Base-by-base conservation (phyloP, 2,888 invertebrate genomes). In the Arge pagana region DNA sequence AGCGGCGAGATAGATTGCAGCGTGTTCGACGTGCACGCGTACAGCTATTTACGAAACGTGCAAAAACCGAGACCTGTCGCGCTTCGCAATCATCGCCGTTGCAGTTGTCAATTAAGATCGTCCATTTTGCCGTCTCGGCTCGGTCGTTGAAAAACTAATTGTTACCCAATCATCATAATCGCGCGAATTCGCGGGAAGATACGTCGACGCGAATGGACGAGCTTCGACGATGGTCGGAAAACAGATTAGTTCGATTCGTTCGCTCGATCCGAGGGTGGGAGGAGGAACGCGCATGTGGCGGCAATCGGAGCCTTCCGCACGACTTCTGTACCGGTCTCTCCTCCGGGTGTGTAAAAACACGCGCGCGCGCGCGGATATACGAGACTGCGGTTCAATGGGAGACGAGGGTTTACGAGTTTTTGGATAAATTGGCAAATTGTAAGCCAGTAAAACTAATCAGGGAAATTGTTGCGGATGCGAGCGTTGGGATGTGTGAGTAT, bases 381-480 rank as follows among this genome's bases (percentile, higher is more conserved):
- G 52, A 45, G 45, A 45, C 42, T 56, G 58, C 55, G 48, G 40
- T 48, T 18, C 52, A 41, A 56, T 60, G 61, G 62, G 62, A 61
- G 63, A 49, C 66, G 62, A 67, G 68, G 67, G 60, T 67, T 71
- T 70, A 72, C 66, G 68, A 65, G 63, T 67, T 72, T 74, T 66
- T 60, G 50, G 65, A 56, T 66, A 70, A 71, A 73, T 72, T 73
- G 72, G 72, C 68, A 68, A 72, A 74, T 68, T 67, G 70, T 70
- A 64, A 69, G 62, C 60, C 64, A 58, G 58, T 56, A 50, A 59
- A 61, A 65, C 70, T 72, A 74, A 74, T 74, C 72, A 71, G 69
- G 62, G 62, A 67, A 68, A 71, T 71, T 72, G 71, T 74, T 66
- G 65, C 63, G 67, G 63, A 69, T 63, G 69, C 67, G 65, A 70